A percentile compares a stretch with the other conserved stretches of the same genome.
These are phyloP conservation scores for Lacerta agilis DNA, from an alignment of 2,797 vertebrate species.

Conservation along the genomic window DNA sequence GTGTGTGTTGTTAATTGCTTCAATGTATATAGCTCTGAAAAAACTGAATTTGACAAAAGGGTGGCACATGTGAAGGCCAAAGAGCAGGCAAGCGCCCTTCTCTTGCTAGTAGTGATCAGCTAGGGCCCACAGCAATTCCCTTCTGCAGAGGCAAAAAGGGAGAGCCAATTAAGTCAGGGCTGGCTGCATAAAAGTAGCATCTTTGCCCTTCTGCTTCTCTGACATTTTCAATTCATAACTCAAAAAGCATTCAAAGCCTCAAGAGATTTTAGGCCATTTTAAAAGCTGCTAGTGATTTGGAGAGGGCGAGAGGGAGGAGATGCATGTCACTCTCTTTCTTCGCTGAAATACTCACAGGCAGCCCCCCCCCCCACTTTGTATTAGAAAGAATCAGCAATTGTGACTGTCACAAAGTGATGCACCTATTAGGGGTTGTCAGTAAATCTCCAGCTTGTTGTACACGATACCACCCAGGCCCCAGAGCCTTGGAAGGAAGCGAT, in stretches of 20 bases:
- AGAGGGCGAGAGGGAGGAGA: not conserved
- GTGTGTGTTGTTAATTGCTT: too few species aligned
- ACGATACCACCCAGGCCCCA: conserved; percentile 41
- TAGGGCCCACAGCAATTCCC: conserved; percentile 35
- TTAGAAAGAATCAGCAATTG: conserved; percentile 30
- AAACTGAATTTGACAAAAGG: too few species aligned
- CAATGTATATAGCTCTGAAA: too few species aligned
- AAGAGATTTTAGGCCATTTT: not conserved
- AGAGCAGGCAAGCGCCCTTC: not conserved
- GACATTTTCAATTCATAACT: not conserved
- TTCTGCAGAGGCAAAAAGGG: not conserved
- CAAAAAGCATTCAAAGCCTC: not conserved
- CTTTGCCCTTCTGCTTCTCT: not conserved
- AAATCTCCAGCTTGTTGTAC: conserved; percentile 25
- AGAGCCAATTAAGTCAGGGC: conserved; percentile 3
- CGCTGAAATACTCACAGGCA: accelerated
- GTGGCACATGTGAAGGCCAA: not conserved
- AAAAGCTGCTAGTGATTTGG: not conserved
- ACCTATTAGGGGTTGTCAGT: conserved; percentile 21
- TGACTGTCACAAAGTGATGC: not conserved
- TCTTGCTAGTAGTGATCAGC: not conserved
- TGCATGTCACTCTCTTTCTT: not conserved
- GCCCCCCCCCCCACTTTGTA: conserved; percentile 20
- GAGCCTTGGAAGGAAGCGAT: conserved; percentile 65
- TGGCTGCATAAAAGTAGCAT: conserved; percentile 23